phyloP scores from a whole-genome alignment of 1,140 invertebrate species.

The Bombus balteatus region DNA sequence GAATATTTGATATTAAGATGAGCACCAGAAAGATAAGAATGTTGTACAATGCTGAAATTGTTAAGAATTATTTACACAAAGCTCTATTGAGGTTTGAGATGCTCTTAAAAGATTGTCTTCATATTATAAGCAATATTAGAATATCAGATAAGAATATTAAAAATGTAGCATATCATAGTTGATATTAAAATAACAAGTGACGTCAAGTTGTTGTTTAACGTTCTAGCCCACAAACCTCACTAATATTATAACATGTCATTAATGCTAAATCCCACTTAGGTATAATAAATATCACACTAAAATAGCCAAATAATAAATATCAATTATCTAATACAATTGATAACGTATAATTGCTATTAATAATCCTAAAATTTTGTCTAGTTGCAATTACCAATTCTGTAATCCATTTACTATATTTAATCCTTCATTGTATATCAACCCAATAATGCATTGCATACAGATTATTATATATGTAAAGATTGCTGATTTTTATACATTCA shows the following conservation, averaged over 20 bases:
- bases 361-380: neutral
- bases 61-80: neutral
- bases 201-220: too few relatives aligned
- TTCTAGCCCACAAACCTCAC: too few relatives aligned
- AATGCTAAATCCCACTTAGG: too few relatives aligned
- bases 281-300: neutral
- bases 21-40: neutral
- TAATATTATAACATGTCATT: too few relatives aligned
- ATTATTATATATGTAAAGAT: neutral
- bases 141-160: too few relatives aligned
- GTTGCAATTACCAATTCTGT: neutral
- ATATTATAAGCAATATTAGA: too few relatives aligned
- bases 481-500: too few relatives aligned
- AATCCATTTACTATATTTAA: neutral
- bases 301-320: neutral
- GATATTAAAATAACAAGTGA: too few relatives aligned
- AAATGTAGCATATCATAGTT: too few relatives aligned
- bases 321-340: neutral
- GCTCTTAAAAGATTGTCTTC: too few relatives aligned
- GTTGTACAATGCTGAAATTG: neutral
- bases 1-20: neutral
- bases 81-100: neutral
- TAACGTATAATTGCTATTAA: neutral
- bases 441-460: neutral
- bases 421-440: neutral